A percentile compares a stretch with the other conserved stretches of the same genome.
These are phyloP conservation scores for Datnioides undecimradiatus DNA, from an alignment of 2,113 vertebrate species.

Conservation along the genomic window DNA sequence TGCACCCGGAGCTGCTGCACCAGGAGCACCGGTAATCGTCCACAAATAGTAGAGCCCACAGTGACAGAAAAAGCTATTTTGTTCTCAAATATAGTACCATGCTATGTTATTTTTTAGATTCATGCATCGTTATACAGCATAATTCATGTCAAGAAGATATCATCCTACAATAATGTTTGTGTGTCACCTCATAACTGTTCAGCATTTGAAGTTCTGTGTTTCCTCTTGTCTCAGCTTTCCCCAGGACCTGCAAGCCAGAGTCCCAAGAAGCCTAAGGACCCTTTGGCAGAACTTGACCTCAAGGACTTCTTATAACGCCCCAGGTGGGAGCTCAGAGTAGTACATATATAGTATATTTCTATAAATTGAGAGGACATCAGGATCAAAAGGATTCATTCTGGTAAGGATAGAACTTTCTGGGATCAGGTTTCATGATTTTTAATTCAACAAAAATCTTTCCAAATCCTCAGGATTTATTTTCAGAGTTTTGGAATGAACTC, in stretches of 20 bases:
- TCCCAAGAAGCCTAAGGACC: slow-evolving; percentile 99
- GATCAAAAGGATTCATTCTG: too few relatives aligned
- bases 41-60: neutral
- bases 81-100: neutral
- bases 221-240: slow-evolving; percentile 88
- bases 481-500: neutral
- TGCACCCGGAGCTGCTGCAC: slow-evolving; percentile 82
- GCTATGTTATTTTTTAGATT: too few relatives aligned
- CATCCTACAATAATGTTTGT: neutral
- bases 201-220: neutral
- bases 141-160: neutral
- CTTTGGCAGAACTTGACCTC: slow-evolving; percentile 98
- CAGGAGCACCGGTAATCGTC: slow-evolving; percentile 88
- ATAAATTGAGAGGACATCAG: too few relatives aligned
- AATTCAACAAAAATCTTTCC: too few relatives aligned
- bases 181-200: neutral
- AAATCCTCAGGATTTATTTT: neutral
- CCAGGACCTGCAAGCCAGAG: slow-evolving; percentile 95
- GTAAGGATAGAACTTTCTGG: too few relatives aligned
- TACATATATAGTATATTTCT: neutral
- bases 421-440: too few relatives aligned
- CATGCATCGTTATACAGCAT: too few relatives aligned
- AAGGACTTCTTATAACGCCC: slow-evolving; percentile 99
- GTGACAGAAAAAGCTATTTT: neutral
- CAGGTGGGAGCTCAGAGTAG: slow-evolving; percentile 70